Evolutionary conservation across 2,888 invertebrate genomes (phyloP).

Genomic region (Parasteatoda lunata): DNA sequence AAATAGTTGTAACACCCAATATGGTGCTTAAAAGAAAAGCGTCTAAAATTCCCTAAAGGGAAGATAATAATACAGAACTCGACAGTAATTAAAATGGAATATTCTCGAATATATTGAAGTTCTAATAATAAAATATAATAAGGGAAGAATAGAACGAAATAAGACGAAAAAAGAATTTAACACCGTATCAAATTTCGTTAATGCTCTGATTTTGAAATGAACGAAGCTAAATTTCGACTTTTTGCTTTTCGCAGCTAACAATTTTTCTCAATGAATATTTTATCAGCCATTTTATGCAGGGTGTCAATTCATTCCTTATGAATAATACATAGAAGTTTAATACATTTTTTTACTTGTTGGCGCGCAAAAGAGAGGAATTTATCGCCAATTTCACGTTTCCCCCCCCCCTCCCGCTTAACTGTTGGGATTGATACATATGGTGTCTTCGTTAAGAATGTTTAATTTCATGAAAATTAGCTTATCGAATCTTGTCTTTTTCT

Average conservation of each 20-base stretch:
- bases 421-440: too few species aligned
- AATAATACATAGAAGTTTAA: constrained; percentile 54
- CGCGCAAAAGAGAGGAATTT: neutral
- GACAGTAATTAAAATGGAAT: constrained; percentile 56
- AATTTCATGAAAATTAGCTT: too few species aligned
- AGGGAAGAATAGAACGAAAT: neutral
- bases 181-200: constrained; percentile 52
- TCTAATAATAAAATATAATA: neutral
- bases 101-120: constrained; percentile 16
- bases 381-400: neutral
- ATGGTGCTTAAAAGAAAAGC: too few species aligned
- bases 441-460: too few species aligned
- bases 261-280: constrained; percentile 59
- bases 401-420: too few species aligned
- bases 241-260: neutral
- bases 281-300: constrained; percentile 59
- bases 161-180: constrained; percentile 32
- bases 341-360: constrained; percentile 14
- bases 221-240: constrained; percentile 32
- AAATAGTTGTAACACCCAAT: too few species aligned
- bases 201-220: constrained; percentile 13
- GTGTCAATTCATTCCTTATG: constrained; percentile 59
- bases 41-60: too few species aligned
- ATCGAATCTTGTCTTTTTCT: neutral
- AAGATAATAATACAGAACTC: too few species aligned